Evolutionary conservation across 2,888 invertebrate genomes (phyloP), one percentile per base, ranked within the genome.

Genomic region (Meteorus colon): DNA sequence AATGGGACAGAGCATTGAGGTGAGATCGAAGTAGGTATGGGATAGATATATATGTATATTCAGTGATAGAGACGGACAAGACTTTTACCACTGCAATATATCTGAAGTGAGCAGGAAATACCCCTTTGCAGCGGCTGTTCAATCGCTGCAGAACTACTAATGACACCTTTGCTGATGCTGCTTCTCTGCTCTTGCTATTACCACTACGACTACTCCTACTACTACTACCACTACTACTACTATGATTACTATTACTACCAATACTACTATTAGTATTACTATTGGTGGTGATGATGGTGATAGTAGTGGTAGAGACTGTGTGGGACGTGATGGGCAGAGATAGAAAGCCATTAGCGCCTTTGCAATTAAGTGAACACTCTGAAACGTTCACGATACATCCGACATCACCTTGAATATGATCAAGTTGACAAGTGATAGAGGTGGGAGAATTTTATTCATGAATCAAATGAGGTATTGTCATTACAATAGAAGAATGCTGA

Each of bases 281-380:
- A 5, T 29, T n/a, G 34, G 31, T 65, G 51, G 72, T 63, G 48
- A 63, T 63, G 63, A 62, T 63, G 63, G 41, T 72, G 72, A 63
- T 63, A 48, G 51, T 65, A 12, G 45, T 31, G 71, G 62, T 72
- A 65, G n/a, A 55, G 10, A 55, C 55, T 55, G 41, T 16, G 60
- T 19, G 34, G 41, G 63, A 10, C 48, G 72, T 41, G 31, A 62
- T 68, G 68, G 67, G 73, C 63, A 73, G 69, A 76, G 73, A 76
- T 80, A 78, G 80, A 79, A 81, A 80, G 78, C 85, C 85, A 85
- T 86, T 86, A 86, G 82, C 85, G 82, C 83, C 84, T 84, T 81
- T 81, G 82, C 86, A 86, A 85, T 86, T 84, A 85, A 86, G 83
- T 80, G 83, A 84, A 83, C 84, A 81, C 84, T 84, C 74, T 19